phyloP scores from a whole-genome alignment of 1,140 invertebrate genomes.

The Aphelinus certus region DNA sequence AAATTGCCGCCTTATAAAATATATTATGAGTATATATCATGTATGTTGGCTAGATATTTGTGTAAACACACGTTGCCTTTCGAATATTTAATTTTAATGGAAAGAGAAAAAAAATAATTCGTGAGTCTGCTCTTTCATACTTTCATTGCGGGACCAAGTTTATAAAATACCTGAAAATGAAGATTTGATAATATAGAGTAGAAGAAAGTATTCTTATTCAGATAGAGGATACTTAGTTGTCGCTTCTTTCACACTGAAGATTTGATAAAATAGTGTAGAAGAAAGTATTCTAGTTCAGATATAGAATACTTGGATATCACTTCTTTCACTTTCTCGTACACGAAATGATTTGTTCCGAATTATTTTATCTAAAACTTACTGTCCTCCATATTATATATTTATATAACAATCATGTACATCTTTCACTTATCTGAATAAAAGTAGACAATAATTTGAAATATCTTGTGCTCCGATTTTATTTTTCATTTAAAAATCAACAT shows the following conservation, averaged over 20 bases:
- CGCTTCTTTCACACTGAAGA: too few relatives aligned
- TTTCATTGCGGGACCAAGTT: conserved; percentile 19
- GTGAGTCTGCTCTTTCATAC: conserved; percentile 20
- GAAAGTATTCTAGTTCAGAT: too few relatives aligned
- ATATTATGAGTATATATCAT: conserved; percentile 30
- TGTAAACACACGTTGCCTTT: conserved; percentile 38
- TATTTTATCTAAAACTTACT: background rate
- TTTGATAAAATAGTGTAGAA: too few relatives aligned
- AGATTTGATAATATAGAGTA: too few relatives aligned
- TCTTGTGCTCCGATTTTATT: too few relatives aligned
- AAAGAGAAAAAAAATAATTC: conserved; percentile 10
- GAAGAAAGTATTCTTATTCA: too few relatives aligned
- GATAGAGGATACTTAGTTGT: too few relatives aligned
- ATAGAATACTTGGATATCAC: too few relatives aligned
- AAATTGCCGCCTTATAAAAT: conserved; percentile 35
- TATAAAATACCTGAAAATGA: too few relatives aligned
- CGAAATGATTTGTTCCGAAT: background rate
- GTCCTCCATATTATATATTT: background rate
- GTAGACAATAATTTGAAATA: conserved; percentile 33
- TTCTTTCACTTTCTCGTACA: too few relatives aligned
- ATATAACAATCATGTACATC: conserved; percentile 32
- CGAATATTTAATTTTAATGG: conserved; percentile 4
- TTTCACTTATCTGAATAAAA: conserved; percentile 34
- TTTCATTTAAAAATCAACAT: too few relatives aligned
- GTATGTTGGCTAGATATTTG: conserved; percentile 33